These are phyloP conservation scores for Pelecanoides urinatrix DNA, from an alignment of 2,113 vertebrate genomes.

Conservation along the genomic window DNA sequence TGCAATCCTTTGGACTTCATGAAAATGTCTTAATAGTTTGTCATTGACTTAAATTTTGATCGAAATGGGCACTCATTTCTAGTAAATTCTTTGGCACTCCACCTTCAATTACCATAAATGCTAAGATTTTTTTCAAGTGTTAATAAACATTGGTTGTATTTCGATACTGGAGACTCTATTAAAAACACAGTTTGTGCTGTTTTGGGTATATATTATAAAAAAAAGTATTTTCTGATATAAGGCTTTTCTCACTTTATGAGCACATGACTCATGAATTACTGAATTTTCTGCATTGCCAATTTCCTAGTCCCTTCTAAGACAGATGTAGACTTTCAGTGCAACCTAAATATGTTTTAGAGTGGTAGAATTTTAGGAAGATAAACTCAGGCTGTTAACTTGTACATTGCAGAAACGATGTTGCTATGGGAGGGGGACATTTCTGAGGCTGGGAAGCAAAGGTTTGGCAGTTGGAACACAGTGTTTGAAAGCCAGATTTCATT, in stretches of 20 bases:
- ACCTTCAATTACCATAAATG: not conserved
- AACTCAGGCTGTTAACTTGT: not conserved
- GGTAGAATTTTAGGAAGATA: not conserved
- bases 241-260: not conserved
- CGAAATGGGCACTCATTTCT: not conserved
- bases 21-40: not conserved
- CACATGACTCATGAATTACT: not conserved
- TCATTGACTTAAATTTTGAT: not conserved
- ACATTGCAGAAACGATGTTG: not conserved
- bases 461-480: not conserved
- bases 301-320: not conserved
- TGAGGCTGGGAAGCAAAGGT: accelerated
- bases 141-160: not conserved
- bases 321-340: not conserved
- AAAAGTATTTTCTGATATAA: not conserved
- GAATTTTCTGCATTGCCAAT: not conserved
- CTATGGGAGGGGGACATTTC: accelerated
- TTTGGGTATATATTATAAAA: not conserved
- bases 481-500: not conserved
- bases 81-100: not conserved
- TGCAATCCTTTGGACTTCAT: not conserved
- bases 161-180: not conserved
- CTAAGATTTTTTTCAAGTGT: not conserved
- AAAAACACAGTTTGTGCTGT: not conserved
- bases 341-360: not conserved